A percentile compares a stretch with the other conserved stretches of the same genome.
phyloP scores from a whole-genome alignment of 2,113 vertebrate species.

The Syngnathus scovelli region DNA sequence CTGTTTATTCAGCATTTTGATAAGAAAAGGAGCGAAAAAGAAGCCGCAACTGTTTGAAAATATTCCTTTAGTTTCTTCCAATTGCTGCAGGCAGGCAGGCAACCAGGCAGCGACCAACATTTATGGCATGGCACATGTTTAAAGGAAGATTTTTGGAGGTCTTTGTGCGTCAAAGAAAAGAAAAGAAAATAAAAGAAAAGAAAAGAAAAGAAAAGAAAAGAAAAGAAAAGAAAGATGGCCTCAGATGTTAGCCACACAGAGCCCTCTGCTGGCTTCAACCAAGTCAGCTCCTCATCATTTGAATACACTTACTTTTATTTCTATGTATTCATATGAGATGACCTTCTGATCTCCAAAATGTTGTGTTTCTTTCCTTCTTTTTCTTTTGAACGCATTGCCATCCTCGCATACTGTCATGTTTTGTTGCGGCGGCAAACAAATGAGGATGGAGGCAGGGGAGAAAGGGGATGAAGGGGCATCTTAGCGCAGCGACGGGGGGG shows the following conservation, averaged over 20 bases:
- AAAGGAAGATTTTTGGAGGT: neutral
- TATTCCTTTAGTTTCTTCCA: neutral
- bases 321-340: neutral
- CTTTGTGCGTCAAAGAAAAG: neutral
- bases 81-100: neutral
- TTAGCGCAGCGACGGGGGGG: slow-evolving; percentile 1
- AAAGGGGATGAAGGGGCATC: neutral
- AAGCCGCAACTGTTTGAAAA: neutral
- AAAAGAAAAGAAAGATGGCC: neutral
- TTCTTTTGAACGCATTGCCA: neutral
- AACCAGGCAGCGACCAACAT: too few species aligned
- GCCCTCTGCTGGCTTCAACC: neutral
- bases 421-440: slow-evolving; percentile 40
- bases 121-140: neutral
- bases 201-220: neutral
- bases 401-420: slow-evolving; percentile 23
- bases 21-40: neutral
- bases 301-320: neutral
- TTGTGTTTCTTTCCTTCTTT: neutral
- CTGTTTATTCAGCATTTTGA: neutral
- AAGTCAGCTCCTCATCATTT: neutral
- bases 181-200: too few species aligned
- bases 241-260: neutral
- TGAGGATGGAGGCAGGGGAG: slow-evolving; percentile 16
- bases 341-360: neutral